Percentiles rank a stretch among this genome's conserved stretches.
Conservation (phyloP, 2,113 vertebrate genomes). For the Clarias macrocephalus region DNA sequence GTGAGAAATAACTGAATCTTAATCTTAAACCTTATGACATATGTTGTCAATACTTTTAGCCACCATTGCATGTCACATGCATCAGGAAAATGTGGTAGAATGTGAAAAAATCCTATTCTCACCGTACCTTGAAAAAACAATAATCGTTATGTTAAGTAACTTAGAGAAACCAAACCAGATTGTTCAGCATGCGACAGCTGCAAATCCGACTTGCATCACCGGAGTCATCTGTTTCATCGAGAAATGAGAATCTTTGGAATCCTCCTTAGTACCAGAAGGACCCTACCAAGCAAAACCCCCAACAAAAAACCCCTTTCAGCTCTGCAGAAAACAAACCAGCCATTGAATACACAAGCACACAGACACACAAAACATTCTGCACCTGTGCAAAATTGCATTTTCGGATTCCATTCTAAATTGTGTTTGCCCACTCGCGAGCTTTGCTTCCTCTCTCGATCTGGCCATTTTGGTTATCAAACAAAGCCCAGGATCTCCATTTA, state of each 20-base stretch:
- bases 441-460: constrained; percentile 19
- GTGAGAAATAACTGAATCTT: too few species aligned
- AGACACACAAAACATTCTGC: constrained; percentile 1
- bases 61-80: background rate
- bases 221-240: constrained; percentile 15
- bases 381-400: constrained; percentile 43
- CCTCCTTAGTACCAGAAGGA: background rate
- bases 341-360: background rate
- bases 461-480: constrained; percentile 39
- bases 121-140: background rate
- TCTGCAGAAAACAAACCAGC: background rate
- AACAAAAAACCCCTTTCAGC: constrained; percentile 32
- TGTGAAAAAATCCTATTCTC: background rate
- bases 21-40: too few species aligned
- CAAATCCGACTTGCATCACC: background rate
- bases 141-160: background rate
- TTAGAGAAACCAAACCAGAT: background rate
- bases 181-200: background rate
- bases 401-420: constrained; percentile 25
- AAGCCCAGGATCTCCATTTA: background rate
- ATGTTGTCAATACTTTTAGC: too few species aligned
- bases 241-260: background rate
- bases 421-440: constrained; percentile 29
- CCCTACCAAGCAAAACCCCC: background rate
- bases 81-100: background rate